Conservation (phyloP, 2,888 invertebrate species). For the Enoplolaimus lenunculus region DNA sequence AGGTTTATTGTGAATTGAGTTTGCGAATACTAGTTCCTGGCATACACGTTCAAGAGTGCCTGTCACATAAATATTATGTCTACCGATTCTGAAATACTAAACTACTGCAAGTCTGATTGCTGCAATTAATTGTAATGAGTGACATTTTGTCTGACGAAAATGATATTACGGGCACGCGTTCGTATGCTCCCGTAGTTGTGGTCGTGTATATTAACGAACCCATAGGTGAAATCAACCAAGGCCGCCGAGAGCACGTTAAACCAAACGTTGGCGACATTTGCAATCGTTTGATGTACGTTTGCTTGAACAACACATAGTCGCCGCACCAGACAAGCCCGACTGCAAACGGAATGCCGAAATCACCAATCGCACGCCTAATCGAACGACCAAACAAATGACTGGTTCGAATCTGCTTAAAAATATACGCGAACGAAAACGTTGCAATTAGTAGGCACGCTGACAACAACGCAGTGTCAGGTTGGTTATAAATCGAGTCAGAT, state of each 20-base stretch:
- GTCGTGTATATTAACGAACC: no score
- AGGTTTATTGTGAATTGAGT: no score
- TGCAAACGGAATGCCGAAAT: conserved; percentile 94
- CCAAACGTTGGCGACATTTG: conserved; percentile 69
- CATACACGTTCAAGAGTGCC: no score
- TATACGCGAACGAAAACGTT: conserved; percentile 83
- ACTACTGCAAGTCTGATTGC: no score
- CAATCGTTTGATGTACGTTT: conserved; percentile 70
- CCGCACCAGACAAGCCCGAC: conserved; percentile 72
- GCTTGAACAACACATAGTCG: conserved; percentile 56
- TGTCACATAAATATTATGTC: no score
- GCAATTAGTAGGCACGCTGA: conserved; percentile 53
- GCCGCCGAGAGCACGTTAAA: conserved; percentile 51
- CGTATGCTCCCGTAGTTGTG: no score
- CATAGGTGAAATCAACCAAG: conserved; percentile 5
- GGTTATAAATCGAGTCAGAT: neutral
- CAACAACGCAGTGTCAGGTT: conserved; percentile 14
- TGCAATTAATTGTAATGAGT: no score
- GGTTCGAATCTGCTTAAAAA: conserved; percentile 77
- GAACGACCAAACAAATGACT: conserved; percentile 55
- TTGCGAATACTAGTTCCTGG: no score
- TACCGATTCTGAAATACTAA: no score
- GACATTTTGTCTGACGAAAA: no score
- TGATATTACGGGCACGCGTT: no score
- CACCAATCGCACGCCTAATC: conserved; percentile 75